These are phyloP conservation scores for Meiosimyza decipiens DNA, from an alignment of 2,888 invertebrate species.

Conservation along the genomic window DNA sequence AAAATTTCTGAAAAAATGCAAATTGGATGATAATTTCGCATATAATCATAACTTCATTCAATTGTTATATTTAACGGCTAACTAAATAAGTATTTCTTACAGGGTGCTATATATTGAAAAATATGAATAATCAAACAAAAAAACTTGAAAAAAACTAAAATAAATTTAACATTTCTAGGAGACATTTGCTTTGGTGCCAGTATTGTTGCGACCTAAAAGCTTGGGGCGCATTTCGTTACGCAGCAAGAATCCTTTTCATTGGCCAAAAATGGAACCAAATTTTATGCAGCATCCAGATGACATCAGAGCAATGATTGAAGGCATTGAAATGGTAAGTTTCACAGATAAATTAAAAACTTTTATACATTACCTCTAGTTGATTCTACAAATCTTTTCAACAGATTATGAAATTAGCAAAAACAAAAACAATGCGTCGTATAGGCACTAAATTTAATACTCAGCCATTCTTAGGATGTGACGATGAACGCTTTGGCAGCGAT, in stretches of 20 bases:
- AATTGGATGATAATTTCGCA: too few species aligned
- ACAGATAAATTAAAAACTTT: not conserved
- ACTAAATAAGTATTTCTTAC: too few species aligned
- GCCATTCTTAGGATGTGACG: slow-evolving; percentile 77
- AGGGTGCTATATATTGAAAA: not conserved
- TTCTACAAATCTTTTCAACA: slow-evolving; percentile 50
- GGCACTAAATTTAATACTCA: slow-evolving; percentile 69
- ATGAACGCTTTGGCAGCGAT: slow-evolving; percentile 72
- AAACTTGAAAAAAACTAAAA: not conserved
- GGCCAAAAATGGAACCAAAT: slow-evolving; percentile 84
- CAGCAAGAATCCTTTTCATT: slow-evolving; percentile 77
- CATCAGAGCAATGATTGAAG: slow-evolving; percentile 78
- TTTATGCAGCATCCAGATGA: slow-evolving; percentile 82
- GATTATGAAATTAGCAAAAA: slow-evolving; percentile 71
- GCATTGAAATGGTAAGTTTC: slow-evolving; percentile 73
- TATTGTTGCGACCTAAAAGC: slow-evolving; percentile 80
- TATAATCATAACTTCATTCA: too few species aligned
- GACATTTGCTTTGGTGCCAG: slow-evolving; percentile 78
- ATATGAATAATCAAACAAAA: too few species aligned
- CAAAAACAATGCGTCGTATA: slow-evolving; percentile 69
- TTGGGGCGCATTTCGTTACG: slow-evolving; percentile 78
- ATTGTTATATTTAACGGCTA: too few species aligned
- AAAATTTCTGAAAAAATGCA: too few species aligned
- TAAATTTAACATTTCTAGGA: slow-evolving; percentile 52
- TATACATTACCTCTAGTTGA: not conserved